Conservation (phyloP, 2,888 invertebrate genomes). For the Ypsolopha scabrella region DNA sequence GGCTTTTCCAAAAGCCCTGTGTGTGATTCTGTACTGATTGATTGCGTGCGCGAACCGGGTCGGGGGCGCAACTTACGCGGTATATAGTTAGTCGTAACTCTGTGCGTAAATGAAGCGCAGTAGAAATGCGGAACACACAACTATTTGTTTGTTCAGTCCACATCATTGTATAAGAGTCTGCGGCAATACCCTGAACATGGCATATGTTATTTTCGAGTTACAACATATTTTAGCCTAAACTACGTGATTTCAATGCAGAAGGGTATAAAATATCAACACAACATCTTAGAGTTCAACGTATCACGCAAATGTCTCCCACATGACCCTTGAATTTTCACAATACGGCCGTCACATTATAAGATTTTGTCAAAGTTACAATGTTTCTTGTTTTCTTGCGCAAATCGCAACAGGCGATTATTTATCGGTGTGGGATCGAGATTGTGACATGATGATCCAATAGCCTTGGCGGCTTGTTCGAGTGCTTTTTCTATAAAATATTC, state of each 20-base stretch:
- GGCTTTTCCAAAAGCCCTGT: no score
- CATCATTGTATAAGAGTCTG: conserved; percentile 69
- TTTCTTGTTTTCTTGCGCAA: background rate
- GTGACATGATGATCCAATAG: conserved; percentile 25
- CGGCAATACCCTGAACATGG: conserved; percentile 50
- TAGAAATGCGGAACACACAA: conserved; percentile 69
- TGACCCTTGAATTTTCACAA: background rate
- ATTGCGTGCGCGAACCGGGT: background rate
- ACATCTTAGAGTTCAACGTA: no score
- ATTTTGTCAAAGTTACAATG: no score
- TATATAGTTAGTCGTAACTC: conserved; percentile 25
- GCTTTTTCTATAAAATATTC: conserved; percentile 9
- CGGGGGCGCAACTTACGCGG: background rate
- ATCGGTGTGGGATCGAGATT: conserved; percentile 26
- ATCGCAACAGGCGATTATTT: background rate
- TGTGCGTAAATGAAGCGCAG: conserved; percentile 59
- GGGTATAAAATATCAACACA: conserved; percentile 22
- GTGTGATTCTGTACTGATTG: no score
- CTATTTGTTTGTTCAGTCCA: conserved; percentile 58
- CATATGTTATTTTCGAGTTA: conserved; percentile 64
- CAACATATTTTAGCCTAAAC: conserved; percentile 53
- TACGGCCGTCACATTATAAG: no score
- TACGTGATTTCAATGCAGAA: conserved; percentile 57
- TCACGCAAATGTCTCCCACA: background rate
- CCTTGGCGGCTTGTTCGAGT: conserved; percentile 10